These are phyloP conservation scores for Diabrotica virgifera DNA, from an alignment of 1,140 invertebrate genomes.

Conservation along the genomic window DNA sequence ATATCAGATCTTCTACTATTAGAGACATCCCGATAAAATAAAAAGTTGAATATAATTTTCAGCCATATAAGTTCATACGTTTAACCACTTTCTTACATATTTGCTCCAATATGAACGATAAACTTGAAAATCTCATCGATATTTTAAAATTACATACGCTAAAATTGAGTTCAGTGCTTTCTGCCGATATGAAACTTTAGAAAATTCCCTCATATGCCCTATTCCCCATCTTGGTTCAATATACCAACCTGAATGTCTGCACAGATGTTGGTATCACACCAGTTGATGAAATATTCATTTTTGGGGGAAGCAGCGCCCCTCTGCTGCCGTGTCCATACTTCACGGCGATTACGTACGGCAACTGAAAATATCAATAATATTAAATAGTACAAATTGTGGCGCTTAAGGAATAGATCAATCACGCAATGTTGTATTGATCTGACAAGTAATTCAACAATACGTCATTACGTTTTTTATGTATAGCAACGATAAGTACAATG, in stretches of 20 bases:
- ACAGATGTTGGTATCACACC: conserved; percentile 72
- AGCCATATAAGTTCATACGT: too few relatives aligned
- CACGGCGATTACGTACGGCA: conserved; percentile 73
- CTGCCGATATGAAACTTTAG: not conserved
- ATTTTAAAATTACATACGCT: conserved; percentile 19
- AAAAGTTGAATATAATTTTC: too few relatives aligned
- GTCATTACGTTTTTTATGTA: too few relatives aligned
- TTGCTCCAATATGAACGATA: conserved; percentile 1
- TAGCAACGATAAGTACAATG: too few relatives aligned
- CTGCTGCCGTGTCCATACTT: conserved; percentile 76
- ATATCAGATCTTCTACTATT: too few relatives aligned
- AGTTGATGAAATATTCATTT: conserved; percentile 74
- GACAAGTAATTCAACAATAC: too few relatives aligned
- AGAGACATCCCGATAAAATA: too few relatives aligned
- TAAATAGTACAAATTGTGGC: conserved; percentile 19
- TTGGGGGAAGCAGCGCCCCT: conserved; percentile 69
- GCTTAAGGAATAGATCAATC: conserved; percentile 6
- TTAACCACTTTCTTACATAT: too few relatives aligned
- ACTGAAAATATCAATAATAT: conserved; percentile 51
- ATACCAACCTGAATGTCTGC: conserved; percentile 66
- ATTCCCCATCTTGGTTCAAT: conserved; percentile 12
- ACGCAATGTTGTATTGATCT: not conserved
- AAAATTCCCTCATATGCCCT: conserved; percentile 8
- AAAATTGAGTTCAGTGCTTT: conserved; percentile 19
- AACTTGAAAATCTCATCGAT: conserved; percentile 12